These are phyloP conservation scores for Apogon talboti DNA, from an alignment of 2,797 vertebrate species.

Conservation along the genomic window DNA sequence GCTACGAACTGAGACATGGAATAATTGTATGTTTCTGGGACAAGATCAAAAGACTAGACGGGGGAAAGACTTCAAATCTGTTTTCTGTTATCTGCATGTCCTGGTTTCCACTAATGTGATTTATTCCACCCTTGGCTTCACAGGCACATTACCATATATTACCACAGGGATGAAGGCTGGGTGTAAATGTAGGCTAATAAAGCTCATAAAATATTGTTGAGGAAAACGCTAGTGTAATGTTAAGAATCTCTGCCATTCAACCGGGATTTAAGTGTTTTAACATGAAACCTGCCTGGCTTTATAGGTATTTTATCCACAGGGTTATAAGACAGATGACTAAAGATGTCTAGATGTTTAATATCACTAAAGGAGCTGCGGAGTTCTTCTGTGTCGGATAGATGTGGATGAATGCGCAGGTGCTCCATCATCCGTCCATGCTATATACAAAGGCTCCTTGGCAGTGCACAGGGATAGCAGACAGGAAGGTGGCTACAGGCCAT, in stretches of 20 bases:
- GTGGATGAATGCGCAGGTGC: constrained; percentile 1
- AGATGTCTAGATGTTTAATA: constrained; percentile 9
- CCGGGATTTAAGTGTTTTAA: constrained; percentile 8
- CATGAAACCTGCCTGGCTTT: background rate
- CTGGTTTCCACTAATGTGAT: constrained; percentile 53
- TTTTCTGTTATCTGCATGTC: constrained; percentile 42
- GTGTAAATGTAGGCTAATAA: constrained; percentile 21
- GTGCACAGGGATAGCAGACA: constrained; percentile 24
- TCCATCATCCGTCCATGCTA: constrained; percentile 2
- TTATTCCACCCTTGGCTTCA: constrained; percentile 43
- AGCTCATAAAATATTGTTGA: constrained; percentile 26
- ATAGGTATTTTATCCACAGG: background rate
- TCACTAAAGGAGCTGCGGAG: constrained; percentile 4
- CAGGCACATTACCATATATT: constrained; percentile 41
- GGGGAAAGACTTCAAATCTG: constrained; percentile 32
- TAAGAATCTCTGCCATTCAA: background rate
- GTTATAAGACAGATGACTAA: background rate
- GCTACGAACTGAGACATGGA: constrained; percentile 1
- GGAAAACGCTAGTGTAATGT: constrained; percentile 4
- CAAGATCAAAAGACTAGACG: constrained; percentile 43
- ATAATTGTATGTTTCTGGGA: constrained; percentile 54
- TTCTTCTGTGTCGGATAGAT: constrained; percentile 3
- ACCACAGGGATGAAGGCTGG: constrained; percentile 30
- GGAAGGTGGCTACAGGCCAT: constrained; percentile 23
- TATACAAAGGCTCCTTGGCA: constrained; percentile 12